Evolutionary conservation across 2,797 vertebrate genomes (phyloP).

Genomic region (Odontamblyopus rebecca): DNA sequence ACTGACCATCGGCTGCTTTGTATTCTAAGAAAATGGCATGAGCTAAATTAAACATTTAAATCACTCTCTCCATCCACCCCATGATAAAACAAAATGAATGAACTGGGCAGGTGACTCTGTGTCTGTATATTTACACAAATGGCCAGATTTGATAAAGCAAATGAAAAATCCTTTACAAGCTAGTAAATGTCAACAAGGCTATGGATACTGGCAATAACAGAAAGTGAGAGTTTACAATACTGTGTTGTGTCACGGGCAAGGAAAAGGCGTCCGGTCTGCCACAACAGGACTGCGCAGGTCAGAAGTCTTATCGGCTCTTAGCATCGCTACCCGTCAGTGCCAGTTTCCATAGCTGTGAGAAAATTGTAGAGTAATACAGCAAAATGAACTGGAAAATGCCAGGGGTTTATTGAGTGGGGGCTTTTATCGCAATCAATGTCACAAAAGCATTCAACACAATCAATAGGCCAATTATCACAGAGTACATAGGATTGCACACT

Average conservation of each 20-base stretch:
- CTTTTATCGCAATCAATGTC: constrained; percentile 45
- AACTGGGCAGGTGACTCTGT: background rate
- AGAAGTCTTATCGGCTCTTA: constrained; percentile 53
- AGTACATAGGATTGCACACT: constrained; percentile 11
- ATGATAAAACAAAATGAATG: too few relatives aligned
- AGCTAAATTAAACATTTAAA: too few relatives aligned
- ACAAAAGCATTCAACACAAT: constrained; percentile 27
- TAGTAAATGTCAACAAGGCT: constrained; percentile 55
- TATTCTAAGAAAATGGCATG: too few relatives aligned
- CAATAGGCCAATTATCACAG: constrained; percentile 29
- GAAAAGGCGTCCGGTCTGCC: constrained; percentile 53
- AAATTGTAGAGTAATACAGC: constrained; percentile 24
- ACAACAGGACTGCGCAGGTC: constrained; percentile 56
- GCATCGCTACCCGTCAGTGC: constrained; percentile 40
- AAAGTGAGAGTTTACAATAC: constrained; percentile 41
- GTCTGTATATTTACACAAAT: background rate
- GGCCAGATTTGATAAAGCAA: too few relatives aligned
- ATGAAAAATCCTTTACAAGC: too few relatives aligned
- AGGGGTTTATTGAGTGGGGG: constrained; percentile 16
- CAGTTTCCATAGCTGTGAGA: constrained; percentile 23
- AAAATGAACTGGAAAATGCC: constrained; percentile 34
- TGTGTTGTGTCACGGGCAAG: constrained; percentile 13
- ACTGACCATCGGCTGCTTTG: too few relatives aligned
- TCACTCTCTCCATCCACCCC: too few relatives aligned
- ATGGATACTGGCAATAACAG: constrained; percentile 47